These are phyloP conservation scores for Origma solitaria DNA, from an alignment of 2,113 vertebrate species.

Conservation along the genomic window DNA sequence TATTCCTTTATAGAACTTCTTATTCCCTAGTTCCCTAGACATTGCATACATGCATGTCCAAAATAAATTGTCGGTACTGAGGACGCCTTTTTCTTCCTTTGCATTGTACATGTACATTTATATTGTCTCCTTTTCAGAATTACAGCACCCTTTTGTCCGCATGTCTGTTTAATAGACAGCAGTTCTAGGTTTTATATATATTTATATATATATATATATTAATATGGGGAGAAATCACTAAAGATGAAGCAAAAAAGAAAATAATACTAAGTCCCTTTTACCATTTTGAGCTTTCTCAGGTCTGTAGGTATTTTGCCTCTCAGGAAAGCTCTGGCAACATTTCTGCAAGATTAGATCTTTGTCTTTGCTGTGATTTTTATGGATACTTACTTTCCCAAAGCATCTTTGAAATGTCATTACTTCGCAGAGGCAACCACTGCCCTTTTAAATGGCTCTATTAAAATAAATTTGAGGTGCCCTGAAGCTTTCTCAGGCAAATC, in stretches of 20 bases:
- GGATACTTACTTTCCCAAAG: not conserved
- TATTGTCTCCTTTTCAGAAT: not conserved
- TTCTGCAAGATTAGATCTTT: not conserved
- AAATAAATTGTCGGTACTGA: not conserved
- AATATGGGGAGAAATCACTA: not conserved
- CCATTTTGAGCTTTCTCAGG: not conserved
- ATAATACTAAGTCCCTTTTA: not conserved
- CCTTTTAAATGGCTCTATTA: not conserved
- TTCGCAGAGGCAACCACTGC: constrained; percentile 11
- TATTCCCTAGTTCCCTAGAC: not conserved
- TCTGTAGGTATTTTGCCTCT: not conserved
- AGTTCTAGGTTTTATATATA: not conserved
- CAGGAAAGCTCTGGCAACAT: not conserved
- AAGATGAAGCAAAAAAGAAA: not conserved
- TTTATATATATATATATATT: too few species aligned
- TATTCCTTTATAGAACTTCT: not conserved
- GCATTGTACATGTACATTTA: not conserved
- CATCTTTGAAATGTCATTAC: constrained; percentile 20
- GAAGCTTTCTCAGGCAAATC: not conserved
- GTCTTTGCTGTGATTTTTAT: not conserved
- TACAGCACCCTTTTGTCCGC: not conserved
- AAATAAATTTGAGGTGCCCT: not conserved
- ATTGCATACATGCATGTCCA: not conserved
- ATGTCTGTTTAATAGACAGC: not conserved
- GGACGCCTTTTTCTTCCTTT: not conserved